These are phyloP conservation scores for Heliconius ethilla DNA, from an alignment of 2,888 invertebrate genomes.

Conservation along the genomic window DNA sequence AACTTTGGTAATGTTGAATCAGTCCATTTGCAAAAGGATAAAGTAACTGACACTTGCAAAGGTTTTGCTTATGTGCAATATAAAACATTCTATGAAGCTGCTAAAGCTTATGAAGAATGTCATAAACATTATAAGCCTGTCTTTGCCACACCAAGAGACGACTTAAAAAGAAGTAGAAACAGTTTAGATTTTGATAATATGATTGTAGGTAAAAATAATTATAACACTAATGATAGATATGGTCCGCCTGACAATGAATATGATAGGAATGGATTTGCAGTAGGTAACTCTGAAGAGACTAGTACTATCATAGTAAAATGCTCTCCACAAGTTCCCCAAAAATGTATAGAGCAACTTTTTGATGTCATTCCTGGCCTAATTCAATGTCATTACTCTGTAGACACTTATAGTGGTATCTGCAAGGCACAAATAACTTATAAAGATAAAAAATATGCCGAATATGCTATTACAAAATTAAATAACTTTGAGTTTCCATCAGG, in stretches of 20 bases:
- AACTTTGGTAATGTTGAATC: conserved; percentile 92
- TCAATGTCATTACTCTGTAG: conserved; percentile 72
- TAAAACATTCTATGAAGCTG: conserved; percentile 89
- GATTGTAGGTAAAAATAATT: conserved; percentile 38
- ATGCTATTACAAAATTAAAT: conserved; percentile 92
- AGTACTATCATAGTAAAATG: conserved; percentile 87
- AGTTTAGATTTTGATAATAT: conserved; percentile 52
- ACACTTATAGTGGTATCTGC: conserved; percentile 75
- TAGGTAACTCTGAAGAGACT: conserved; percentile 69
- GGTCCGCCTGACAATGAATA: conserved; percentile 43
- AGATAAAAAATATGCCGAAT: conserved; percentile 69
- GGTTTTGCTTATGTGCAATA: conserved; percentile 97
- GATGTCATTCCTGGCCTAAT: conserved; percentile 88
- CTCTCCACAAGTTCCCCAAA: conserved; percentile 86
- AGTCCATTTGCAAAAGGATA: conserved; percentile 90
- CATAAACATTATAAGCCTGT: conserved; percentile 92
- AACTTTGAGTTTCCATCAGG: conserved; percentile 97
- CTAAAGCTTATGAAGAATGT: conserved; percentile 93
- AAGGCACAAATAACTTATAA: conserved; percentile 67
- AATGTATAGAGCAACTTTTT: conserved; percentile 91
- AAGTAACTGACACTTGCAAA: conserved; percentile 88
- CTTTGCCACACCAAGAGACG: conserved; percentile 92
- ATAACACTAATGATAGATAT: conserved; percentile 49
- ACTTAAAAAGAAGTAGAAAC: conserved; percentile 66
- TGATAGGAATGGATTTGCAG: conserved; percentile 48